Percentiles rank a stretch among this genome's conserved stretches.
These are phyloP conservation scores for Chaetodon auriga DNA, from an alignment of 2,113 vertebrate species.

Conservation along the genomic window DNA sequence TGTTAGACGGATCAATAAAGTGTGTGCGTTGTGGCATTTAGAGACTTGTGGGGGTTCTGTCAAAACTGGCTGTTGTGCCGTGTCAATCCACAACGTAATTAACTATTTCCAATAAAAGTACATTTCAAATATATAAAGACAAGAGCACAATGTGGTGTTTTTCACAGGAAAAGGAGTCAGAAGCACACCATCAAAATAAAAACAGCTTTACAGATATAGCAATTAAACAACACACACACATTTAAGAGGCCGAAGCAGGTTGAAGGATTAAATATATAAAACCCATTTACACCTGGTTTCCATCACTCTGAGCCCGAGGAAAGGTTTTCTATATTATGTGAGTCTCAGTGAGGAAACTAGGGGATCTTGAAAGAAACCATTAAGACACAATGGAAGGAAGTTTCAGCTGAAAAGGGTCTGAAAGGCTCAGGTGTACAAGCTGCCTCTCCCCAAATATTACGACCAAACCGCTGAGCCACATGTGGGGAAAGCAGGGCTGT, in stretches of 20 bases:
- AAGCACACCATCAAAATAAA: neutral
- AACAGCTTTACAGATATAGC: constrained; percentile 51
- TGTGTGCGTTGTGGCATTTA: neutral
- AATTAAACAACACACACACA: neutral
- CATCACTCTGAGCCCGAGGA: neutral
- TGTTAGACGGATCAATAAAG: neutral
- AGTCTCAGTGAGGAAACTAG: neutral
- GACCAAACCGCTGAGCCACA: neutral
- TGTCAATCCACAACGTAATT: neutral
- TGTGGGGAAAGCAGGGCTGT: neutral
- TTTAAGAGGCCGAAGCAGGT: neutral
- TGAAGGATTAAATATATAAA: neutral
- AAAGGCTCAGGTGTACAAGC: neutral
- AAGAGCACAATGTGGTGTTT: neutral
- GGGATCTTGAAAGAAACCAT: neutral
- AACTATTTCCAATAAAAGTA: neutral
- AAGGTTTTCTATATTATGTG: neutral
- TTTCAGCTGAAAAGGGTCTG: neutral
- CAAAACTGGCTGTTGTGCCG: neutral
- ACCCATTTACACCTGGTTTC: neutral
- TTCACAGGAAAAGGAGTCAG: neutral
- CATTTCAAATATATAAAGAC: neutral
- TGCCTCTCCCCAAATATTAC: neutral
- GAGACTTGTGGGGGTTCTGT: neutral
- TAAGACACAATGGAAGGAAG: neutral